Percentiles rank a stretch among this genome's conserved stretches.
These are phyloP conservation scores for Clarias macrocephalus DNA, from an alignment of 2,113 vertebrate species.

Conservation along the genomic window DNA sequence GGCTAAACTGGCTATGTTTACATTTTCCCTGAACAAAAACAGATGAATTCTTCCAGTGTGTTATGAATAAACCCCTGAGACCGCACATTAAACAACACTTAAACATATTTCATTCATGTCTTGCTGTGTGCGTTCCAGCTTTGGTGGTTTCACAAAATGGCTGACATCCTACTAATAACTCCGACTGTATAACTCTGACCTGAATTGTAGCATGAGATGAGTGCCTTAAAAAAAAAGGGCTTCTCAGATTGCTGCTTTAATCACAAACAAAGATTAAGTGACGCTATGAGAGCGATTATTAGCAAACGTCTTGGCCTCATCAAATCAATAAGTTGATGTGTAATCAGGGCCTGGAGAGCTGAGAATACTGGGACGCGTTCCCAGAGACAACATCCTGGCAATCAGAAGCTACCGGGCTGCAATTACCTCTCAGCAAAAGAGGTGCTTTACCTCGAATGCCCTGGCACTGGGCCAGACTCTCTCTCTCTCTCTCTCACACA, in stretches of 20 bases:
- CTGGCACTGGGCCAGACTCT: conserved; percentile 71
- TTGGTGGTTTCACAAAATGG: background rate
- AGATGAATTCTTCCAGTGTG: background rate
- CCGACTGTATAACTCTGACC: background rate
- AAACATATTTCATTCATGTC: background rate
- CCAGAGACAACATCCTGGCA: conserved; percentile 73
- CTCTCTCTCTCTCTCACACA: conserved; percentile 36
- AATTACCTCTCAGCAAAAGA: conserved; percentile 76
- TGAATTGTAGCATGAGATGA: background rate
- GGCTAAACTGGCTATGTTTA: background rate
- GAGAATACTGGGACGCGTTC: conserved; percentile 61
- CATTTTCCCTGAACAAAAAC: background rate
- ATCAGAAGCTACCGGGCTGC: conserved; percentile 74
- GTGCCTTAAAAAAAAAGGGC: conserved; percentile 73
- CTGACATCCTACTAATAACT: background rate
- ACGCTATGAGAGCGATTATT: conserved; percentile 86
- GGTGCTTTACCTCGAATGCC: conserved; percentile 68
- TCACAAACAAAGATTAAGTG: conserved; percentile 95
- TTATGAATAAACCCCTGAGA: background rate
- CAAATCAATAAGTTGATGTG: conserved; percentile 87
- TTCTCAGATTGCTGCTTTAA: conserved; percentile 91
- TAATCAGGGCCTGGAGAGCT: conserved; percentile 72
- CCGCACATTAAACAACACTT: background rate
- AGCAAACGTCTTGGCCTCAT: conserved; percentile 90
- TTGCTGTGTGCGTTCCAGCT: background rate